Evolutionary conservation across 2,797 vertebrate genomes (phyloP), one percentile per base, ranked within the genome.

Genomic region (Manis pentadactyla): DNA sequence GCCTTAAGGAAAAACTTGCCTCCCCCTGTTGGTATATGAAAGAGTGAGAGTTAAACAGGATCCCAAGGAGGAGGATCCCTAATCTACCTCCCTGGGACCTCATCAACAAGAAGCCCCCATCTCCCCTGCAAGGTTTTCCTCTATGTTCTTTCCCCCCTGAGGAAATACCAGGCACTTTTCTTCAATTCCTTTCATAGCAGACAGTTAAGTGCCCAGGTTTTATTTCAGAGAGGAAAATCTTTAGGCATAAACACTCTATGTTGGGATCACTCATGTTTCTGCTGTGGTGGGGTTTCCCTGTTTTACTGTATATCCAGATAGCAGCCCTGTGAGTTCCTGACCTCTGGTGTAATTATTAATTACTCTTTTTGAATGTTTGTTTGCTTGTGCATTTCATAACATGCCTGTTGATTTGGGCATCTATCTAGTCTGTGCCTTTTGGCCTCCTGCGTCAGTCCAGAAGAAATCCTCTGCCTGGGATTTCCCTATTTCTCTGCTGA

Each of bases 131-230:
- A 6, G 4, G 31, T 7, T 53, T 34, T 57, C 55, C 34, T 27
- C 14, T 19, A 0, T 55, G 2, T 13, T 19, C 14, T 18, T 55
- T 18, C 39, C 49, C 4, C 4, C 25, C 55, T 13, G 25, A 64
- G 55, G 53, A 21, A 25, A 37, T 7, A 8, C 55, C 25, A 31
- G 37, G 55, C 37, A 37, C 63, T 46, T 63, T 21, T 55, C 57
- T 63, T 64, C 17, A 17, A 1, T 37, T 37, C 7, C 19, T 25
- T 0, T 31, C 49, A 0, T 0, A 19, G n/a, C 19, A 29, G 37
- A 39, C 0, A 0, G 51, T 46, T 7, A 29, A 31, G 27, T 13
- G 23, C 34, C n/a, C 42, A 46, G 51, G 37, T 71, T 51, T 51
- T 2, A 39, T 42, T 75, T 92, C 25, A n/a, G 55, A 61, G 68